These are phyloP conservation scores for Brachylomia viminalis DNA, from an alignment of 2,888 invertebrate genomes.

Conservation along the genomic window DNA sequence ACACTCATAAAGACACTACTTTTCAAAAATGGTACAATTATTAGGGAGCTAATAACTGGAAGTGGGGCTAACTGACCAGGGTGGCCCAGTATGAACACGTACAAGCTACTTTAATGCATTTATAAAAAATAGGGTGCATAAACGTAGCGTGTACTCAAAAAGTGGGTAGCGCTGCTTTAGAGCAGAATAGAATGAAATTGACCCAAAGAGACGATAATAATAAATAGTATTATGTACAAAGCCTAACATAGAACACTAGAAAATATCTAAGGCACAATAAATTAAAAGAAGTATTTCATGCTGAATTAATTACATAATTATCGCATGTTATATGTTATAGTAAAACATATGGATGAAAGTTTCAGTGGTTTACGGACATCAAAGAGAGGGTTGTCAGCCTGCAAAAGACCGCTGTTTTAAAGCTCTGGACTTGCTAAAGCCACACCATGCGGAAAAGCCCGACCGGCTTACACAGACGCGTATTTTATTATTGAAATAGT, in stretches of 20 bases:
- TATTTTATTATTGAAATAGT: conserved; percentile 14
- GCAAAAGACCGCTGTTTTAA: conserved; percentile 17
- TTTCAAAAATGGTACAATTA: background rate
- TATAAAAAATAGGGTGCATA: background rate
- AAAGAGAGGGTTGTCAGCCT: conserved; percentile 22
- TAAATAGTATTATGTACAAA: too few relatives aligned
- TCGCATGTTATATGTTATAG: background rate
- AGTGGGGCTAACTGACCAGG: background rate
- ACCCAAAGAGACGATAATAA: background rate
- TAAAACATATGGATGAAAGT: conserved; percentile 2
- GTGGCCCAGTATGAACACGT: too few relatives aligned
- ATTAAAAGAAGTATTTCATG: background rate
- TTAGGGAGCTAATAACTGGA: background rate
- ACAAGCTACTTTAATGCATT: too few relatives aligned
- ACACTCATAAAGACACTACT: background rate
- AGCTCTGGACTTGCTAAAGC: conserved; percentile 3
- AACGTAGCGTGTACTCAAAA: background rate
- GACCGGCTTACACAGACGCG: background rate
- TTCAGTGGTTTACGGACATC: conserved; percentile 29
- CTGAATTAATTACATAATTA: background rate
- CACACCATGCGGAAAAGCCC: conserved; percentile 16
- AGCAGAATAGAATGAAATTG: background rate
- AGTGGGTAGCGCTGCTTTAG: background rate
- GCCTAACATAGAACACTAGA: too few relatives aligned
- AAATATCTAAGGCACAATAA: too few relatives aligned